Conservation (phyloP, 2,888 invertebrate genomes). For the Idaea straminata region DNA sequence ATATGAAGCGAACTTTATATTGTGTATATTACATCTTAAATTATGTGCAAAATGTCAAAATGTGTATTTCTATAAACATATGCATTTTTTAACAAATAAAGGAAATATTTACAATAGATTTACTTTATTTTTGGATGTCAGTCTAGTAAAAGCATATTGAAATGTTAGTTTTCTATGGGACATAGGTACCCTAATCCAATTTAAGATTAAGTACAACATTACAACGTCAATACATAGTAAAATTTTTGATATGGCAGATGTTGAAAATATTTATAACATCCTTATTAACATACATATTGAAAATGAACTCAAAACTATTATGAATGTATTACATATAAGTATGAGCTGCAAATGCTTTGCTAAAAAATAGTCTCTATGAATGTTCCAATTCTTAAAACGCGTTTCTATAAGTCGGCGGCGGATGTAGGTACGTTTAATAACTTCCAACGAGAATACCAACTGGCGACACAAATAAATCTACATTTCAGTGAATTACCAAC, state of each 20-base stretch:
- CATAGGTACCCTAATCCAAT: constrained; percentile 9
- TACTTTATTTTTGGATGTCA: constrained; percentile 20
- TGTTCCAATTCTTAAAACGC: constrained; percentile 15
- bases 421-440: constrained; percentile 36
- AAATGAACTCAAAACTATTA: background rate
- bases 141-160: constrained; percentile 9
- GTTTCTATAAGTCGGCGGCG: constrained; percentile 48
- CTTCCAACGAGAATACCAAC: constrained; percentile 53
- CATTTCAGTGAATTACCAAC: constrained; percentile 13
- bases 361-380: constrained; percentile 6
- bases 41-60: constrained; percentile 15
- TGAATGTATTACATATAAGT: background rate
- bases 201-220: constrained; percentile 9
- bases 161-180: constrained; percentile 11
- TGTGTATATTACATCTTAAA: constrained; percentile 6
- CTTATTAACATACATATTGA: background rate
- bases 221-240: constrained; percentile 13
- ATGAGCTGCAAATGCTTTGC: constrained; percentile 2
- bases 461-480: constrained; percentile 31
- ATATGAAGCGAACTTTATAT: constrained; percentile 19
- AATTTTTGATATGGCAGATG: constrained; percentile 23
- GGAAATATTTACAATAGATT: constrained; percentile 35
- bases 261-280: background rate
- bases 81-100: constrained; percentile 9
- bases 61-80: constrained; percentile 8